Evolutionary conservation across 2,113 vertebrate species (phyloP), one percentile per base, ranked within the genome.

Genomic region (Xenopus laevis): DNA sequence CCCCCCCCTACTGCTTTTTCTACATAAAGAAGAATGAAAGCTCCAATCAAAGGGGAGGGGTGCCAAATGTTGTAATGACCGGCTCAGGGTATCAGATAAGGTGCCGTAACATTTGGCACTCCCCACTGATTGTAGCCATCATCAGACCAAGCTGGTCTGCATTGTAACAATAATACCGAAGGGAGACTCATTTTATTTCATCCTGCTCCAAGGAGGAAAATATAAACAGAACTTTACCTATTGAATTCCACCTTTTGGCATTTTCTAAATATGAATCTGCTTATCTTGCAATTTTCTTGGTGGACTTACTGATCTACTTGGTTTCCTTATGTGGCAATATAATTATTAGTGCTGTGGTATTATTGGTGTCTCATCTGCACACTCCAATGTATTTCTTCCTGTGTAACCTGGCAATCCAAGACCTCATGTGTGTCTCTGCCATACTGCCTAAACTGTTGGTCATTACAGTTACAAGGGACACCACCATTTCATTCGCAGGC

Each of bases 341-440:
- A 4, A 23, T 60, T 11, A 64, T 77, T 40, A 10, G 4, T 27
- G 11, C 11, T 0, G 15, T 77, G 6, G 12, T 77, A n/a, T 70
- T 2, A 6, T 3, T 45, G 10, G 12, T 11, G 0, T 11, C 47
- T 4, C 60, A 71, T 10, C 74, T 77, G 4, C 74, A 77, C n/a
- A 77, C 67, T 4, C 68, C 74, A 17, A 77, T 77, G 74, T 77
- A 77, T 18, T 70, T 65, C 40, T 71, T 77, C 33, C 33, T 77
- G 11, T 71, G 67, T 46, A 77, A 66, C 9, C 50, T 77, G 1
- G 59, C 74, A 4, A 7, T 59, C 10, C 20, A 45, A 7, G 74
- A 77, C 10, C 17, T 27, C 17, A 55, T 44, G 0, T 71, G 46
- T 7, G 12, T 59, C 5, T 71, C 68, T 20, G 4, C 60, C 15